These are phyloP conservation scores for Henicopernis longicauda DNA, from an alignment of 2,113 vertebrate species.

Conservation along the genomic window DNA sequence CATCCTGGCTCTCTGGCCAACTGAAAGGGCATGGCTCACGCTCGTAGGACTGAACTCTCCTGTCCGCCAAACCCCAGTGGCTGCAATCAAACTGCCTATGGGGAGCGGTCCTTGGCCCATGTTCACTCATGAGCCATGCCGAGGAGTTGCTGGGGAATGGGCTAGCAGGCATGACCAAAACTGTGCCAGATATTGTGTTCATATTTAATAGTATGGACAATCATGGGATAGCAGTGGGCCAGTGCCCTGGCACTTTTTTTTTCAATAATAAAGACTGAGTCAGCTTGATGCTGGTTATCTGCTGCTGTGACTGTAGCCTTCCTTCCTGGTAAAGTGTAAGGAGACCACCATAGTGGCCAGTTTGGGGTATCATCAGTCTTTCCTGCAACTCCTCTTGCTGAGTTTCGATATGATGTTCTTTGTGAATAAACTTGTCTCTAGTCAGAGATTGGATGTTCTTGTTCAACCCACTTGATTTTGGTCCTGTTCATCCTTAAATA, in stretches of 20 bases:
- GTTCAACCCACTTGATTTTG: background rate
- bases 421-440: background rate
- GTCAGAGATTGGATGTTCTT: background rate
- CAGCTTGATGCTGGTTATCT: background rate
- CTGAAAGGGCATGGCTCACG: background rate
- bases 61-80: background rate
- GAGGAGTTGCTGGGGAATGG: background rate
- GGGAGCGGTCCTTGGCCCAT: background rate
- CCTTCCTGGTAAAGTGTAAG: background rate
- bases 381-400: background rate
- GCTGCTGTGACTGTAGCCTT: background rate
- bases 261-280: background rate
- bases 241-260: background rate
- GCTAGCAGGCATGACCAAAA: background rate
- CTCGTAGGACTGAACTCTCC: background rate
- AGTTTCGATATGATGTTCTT: background rate
- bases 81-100: background rate
- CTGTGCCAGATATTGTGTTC: background rate
- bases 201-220: background rate
- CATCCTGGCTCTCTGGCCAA: background rate
- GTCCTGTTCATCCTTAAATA: background rate
- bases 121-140: background rate
- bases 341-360: background rate
- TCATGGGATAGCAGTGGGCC: background rate
- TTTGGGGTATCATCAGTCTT: background rate